Conservation (phyloP, 2,888 invertebrate species). For the Hirtodrosophila duncani region DNA sequence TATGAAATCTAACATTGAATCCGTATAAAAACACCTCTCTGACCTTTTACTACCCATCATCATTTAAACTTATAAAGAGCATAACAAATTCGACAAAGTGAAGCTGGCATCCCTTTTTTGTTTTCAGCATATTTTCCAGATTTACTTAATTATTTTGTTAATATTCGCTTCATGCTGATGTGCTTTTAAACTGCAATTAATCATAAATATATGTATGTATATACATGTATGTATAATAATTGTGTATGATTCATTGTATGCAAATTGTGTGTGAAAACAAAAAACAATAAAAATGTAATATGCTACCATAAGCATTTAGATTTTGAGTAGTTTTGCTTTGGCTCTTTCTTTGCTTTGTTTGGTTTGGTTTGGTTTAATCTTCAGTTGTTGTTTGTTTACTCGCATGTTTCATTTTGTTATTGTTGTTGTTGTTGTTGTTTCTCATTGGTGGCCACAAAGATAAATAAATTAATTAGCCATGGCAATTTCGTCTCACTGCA, state of each 20-base stretch:
- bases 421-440: background rate
- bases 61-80: too few species aligned
- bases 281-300: slow-evolving; percentile 40
- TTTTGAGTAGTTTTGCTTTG: slow-evolving; percentile 4
- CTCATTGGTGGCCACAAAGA: too few species aligned
- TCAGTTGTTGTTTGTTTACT: slow-evolving; percentile 23
- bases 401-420: slow-evolving; percentile 14
- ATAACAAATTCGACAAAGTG: slow-evolving; percentile 2
- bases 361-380: slow-evolving; percentile 21
- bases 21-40: too few species aligned
- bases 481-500: slow-evolving; percentile 39
- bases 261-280: slow-evolving; percentile 47
- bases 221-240: slow-evolving; percentile 5
- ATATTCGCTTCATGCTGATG: slow-evolving; percentile 27
- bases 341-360: slow-evolving; percentile 8
- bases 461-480: slow-evolving; percentile 66
- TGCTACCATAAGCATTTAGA: slow-evolving; percentile 65
- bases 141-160: slow-evolving; percentile 36
- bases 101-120: slow-evolving; percentile 11
- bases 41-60: too few species aligned
- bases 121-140: background rate
- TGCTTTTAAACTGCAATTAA: slow-evolving; percentile 49
- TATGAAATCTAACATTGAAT: too few species aligned
- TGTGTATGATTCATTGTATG: slow-evolving; percentile 47
- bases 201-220: slow-evolving; percentile 37